phyloP scores from a whole-genome alignment of 2,797 vertebrate genomes.

The Lacerta viridis region DNA sequence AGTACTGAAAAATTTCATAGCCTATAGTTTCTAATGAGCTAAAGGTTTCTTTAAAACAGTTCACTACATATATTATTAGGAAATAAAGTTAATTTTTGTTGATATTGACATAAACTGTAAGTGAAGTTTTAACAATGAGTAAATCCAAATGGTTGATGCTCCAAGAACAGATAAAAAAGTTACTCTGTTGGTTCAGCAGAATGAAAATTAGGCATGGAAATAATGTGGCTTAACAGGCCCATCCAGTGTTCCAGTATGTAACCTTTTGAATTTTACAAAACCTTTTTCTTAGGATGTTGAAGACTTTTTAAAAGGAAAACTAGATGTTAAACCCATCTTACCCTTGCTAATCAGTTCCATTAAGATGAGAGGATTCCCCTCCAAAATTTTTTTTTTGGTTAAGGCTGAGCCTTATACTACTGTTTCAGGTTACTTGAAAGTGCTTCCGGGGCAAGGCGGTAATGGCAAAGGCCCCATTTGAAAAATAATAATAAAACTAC shows the following conservation, averaged over 20 bases:
- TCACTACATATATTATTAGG: not conserved
- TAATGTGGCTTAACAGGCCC: constrained; percentile 3
- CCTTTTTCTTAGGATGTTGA: not conserved
- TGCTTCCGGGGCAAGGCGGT: not conserved
- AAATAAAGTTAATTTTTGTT: not conserved
- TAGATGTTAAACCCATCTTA: not conserved
- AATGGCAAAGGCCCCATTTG: not conserved
- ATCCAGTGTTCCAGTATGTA: not conserved
- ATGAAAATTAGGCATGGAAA: not conserved
- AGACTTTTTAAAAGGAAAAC: not conserved
- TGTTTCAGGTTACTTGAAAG: not conserved
- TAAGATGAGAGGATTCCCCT: not conserved
- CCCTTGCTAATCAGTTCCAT: not conserved
- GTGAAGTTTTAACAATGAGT: constrained; percentile 3
- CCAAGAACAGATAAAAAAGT: not conserved
- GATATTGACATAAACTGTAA: not conserved
- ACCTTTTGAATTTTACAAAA: not conserved
- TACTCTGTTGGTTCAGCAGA: constrained; percentile 13
- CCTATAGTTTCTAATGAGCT: not conserved
- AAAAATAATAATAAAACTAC: not conserved
- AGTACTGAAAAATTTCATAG: not conserved
- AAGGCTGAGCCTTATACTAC: not conserved
- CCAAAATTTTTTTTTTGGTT: not conserved
- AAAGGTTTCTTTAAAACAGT: not conserved
- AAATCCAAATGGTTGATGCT: not conserved